Percentiles rank a stretch among this genome's conserved stretches.
phyloP scores from a whole-genome alignment of 2,113 vertebrate species.

The Chaetura pelagica region DNA sequence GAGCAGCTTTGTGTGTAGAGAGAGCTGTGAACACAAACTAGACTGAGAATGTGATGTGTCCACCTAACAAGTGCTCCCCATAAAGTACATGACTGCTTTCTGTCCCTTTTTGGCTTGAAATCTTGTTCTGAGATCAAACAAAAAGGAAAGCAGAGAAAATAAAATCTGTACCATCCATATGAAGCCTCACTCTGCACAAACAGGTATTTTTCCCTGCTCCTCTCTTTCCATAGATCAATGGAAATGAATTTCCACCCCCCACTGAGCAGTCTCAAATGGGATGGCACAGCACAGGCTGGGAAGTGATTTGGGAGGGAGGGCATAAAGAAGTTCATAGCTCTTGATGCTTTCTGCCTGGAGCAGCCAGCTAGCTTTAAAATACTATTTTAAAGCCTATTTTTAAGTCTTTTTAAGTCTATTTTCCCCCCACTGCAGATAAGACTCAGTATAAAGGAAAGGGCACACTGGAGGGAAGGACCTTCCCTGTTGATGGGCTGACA shows the following conservation, averaged over 20 bases:
- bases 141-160: not conserved
- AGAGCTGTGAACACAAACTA: not conserved
- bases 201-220: not conserved
- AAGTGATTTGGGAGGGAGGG: not conserved
- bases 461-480: not conserved
- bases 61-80: not conserved
- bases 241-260: not conserved
- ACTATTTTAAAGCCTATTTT: no score
- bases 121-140: not conserved
- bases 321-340: not conserved
- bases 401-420: not conserved
- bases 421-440: not conserved
- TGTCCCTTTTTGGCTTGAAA: constrained; percentile 18
- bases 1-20: not conserved
- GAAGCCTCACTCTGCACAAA: not conserved
- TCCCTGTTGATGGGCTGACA: not conserved
- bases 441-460: not conserved
- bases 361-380: not conserved
- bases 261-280: not conserved
- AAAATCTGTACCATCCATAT: not conserved
- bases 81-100: not conserved
- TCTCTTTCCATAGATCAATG: not conserved
- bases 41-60: not conserved
- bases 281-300: not conserved
- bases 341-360: not conserved